A percentile compares a stretch with the other conserved stretches of the same genome.
These are phyloP conservation scores for Solenodon paradoxus DNA, from an alignment of 2,113 vertebrate genomes.

Conservation along the genomic window DNA sequence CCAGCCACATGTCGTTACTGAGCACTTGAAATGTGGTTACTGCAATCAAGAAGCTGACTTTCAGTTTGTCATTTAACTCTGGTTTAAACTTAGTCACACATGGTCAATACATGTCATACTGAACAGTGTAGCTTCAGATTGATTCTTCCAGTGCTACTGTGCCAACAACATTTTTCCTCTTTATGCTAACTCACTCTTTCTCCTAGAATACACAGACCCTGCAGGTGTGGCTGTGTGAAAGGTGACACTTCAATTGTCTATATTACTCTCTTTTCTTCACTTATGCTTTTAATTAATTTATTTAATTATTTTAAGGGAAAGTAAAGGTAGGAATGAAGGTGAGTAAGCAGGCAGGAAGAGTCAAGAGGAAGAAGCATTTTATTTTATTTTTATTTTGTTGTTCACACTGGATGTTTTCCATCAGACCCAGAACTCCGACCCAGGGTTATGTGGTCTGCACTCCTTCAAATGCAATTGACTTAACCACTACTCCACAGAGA, in stretches of 20 bases:
- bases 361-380: too few species aligned
- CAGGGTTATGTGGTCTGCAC: too few species aligned
- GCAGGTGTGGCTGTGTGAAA: background rate
- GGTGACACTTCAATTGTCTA: background rate
- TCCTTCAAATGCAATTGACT: too few species aligned
- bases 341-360: too few species aligned
- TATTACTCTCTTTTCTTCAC: background rate
- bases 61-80: background rate
- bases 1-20: background rate
- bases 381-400: too few species aligned
- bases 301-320: background rate
- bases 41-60: background rate
- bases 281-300: background rate
- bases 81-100: background rate
- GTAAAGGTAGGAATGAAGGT: too few species aligned
- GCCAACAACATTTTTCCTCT: background rate
- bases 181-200: background rate
- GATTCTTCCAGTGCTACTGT: background rate
- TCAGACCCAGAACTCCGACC: too few species aligned
- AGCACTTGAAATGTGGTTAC: background rate
- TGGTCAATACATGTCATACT: background rate
- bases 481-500: too few species aligned
- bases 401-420: too few species aligned
- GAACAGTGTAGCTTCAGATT: background rate
- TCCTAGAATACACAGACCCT: background rate